These are phyloP conservation scores for Tichodroma muraria DNA, from an alignment of 2,113 vertebrate genomes.

Conservation along the genomic window DNA sequence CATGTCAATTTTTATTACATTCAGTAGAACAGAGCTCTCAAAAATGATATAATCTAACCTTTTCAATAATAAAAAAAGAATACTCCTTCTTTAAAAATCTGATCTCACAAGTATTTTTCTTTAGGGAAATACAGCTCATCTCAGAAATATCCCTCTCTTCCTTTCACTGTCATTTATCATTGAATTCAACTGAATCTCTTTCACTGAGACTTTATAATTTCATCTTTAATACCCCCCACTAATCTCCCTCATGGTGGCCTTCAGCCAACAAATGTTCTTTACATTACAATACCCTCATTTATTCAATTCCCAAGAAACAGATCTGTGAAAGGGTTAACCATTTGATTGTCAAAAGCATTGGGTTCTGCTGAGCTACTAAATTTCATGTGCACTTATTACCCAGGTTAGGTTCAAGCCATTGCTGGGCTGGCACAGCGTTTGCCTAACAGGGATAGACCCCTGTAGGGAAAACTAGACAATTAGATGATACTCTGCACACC, in stretches of 20 bases:
- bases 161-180: conserved; percentile 52
- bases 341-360: conserved; percentile 61
- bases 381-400: conserved; percentile 46
- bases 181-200: conserved; percentile 62
- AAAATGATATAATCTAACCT: conserved; percentile 63
- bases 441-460: conserved; percentile 40
- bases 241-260: conserved; percentile 64
- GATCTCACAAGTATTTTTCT: conserved; percentile 55
- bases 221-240: conserved; percentile 63
- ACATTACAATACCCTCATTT: conserved; percentile 59
- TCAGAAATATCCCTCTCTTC: conserved; percentile 48
- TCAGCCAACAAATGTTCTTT: conserved; percentile 62
- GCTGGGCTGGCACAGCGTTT: conserved; percentile 18
- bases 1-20: conserved; percentile 68
- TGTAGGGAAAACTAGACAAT: conserved; percentile 57
- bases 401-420: conserved; percentile 52
- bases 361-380: conserved; percentile 54
- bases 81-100: conserved; percentile 49
- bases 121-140: conserved; percentile 56
- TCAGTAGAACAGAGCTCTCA: conserved; percentile 53
- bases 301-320: conserved; percentile 45
- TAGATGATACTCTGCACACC: conserved; percentile 1
- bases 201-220: conserved; percentile 63
- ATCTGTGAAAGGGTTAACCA: conserved; percentile 41
- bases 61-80: conserved; percentile 57